These are phyloP conservation scores for Pantherophis vulpinus DNA, from an alignment of 2,797 vertebrate species.

Conservation along the genomic window DNA sequence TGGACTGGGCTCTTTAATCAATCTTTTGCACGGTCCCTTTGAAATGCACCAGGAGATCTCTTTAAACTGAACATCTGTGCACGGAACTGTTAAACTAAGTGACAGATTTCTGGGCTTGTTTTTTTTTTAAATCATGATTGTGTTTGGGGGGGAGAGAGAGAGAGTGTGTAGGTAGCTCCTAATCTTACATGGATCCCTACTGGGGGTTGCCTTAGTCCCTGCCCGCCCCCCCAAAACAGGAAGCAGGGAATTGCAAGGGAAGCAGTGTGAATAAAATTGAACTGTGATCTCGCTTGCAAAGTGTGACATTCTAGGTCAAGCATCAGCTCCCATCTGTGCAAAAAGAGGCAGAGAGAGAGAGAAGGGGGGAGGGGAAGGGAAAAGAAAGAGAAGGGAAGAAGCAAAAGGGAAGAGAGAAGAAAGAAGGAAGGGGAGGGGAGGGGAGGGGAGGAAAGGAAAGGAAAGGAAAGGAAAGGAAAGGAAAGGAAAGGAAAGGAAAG, in stretches of 20 bases:
- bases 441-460: too few relatives aligned
- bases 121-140: not conserved
- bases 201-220: not conserved
- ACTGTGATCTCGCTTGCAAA: not conserved
- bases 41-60: not conserved
- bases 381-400: too few relatives aligned
- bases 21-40: not conserved
- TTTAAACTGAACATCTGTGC: not conserved
- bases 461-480: rapidly evolving
- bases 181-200: not conserved
- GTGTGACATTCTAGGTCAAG: not conserved
- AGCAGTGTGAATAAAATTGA: not conserved
- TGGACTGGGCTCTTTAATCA: not conserved
- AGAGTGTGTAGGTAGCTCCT: not conserved
- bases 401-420: not conserved
- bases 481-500: too few relatives aligned
- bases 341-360: not conserved
- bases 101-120: not conserved
- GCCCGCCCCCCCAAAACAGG: not conserved
- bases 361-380: not conserved
- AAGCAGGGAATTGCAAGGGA: not conserved
- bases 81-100: not conserved
- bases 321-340: not conserved
- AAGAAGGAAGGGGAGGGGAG: too few relatives aligned
- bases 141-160: not conserved